Percentiles rank a stretch among this genome's conserved stretches.
phyloP scores from a whole-genome alignment of 2,888 invertebrate genomes.

The Himalopsyche tibetana region DNA sequence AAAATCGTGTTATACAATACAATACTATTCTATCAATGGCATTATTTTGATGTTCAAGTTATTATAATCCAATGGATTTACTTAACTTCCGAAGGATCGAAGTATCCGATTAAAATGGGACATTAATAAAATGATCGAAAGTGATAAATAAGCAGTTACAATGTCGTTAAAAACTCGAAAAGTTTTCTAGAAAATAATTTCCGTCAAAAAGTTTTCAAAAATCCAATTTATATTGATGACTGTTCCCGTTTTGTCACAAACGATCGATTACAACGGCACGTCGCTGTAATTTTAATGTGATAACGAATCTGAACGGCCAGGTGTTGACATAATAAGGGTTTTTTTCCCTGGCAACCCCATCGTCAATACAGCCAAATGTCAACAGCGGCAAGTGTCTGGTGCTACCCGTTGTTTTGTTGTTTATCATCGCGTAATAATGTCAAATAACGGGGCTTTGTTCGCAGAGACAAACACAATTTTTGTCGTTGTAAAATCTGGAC shows the following conservation, averaged over 20 bases:
- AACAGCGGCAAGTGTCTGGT: constrained; percentile 49
- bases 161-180: neutral
- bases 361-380: constrained; percentile 52
- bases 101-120: too few relatives aligned
- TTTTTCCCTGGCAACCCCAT: constrained; percentile 38
- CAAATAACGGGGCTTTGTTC: constrained; percentile 27
- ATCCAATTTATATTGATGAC: neutral
- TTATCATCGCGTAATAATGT: constrained; percentile 54
- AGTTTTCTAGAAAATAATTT: too few relatives aligned
- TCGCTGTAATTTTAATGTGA: neutral
- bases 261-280: neutral
- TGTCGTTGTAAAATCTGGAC: constrained; percentile 1
- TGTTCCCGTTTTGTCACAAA: neutral
- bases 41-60: too few relatives aligned
- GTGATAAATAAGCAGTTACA: too few relatives aligned
- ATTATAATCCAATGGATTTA: too few relatives aligned
- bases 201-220: neutral
- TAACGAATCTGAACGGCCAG: constrained; percentile 17
- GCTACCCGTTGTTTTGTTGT: constrained; percentile 46
- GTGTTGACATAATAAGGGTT: constrained; percentile 49
- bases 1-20: too few relatives aligned
- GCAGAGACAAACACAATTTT: constrained; percentile 1
- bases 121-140: too few relatives aligned
- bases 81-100: too few relatives aligned
- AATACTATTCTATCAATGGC: too few relatives aligned